Base-by-base conservation (phyloP, 2,113 vertebrate species). In the Phyllostomus discolor region DNA sequence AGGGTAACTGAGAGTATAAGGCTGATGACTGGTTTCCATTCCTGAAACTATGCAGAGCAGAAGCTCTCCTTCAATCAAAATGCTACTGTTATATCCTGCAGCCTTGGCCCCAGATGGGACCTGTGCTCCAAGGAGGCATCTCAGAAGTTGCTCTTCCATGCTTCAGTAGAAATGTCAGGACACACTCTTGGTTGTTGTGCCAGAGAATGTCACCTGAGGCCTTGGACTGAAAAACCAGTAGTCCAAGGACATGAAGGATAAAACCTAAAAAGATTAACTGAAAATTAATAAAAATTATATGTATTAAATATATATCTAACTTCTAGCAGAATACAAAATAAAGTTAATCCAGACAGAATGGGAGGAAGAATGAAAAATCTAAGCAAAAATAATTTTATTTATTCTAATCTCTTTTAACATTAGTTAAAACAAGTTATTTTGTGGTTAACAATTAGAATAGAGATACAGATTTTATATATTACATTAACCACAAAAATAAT, bases 11-110 rank as follows among this genome's bases (percentile, higher is more conserved):
- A 93, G 52, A 43, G 14, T 28, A 35, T 91, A 76, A 91, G 81
- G 59, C 70, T 93, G 84, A 43, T 48, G 22, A 38, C 31, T 33
- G 11, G 22, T 41, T 87, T 52, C 41, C 67, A 70, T 19, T 97
- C 59, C 80, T 85, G 84, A 62, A 96, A 86, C 96, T 85, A 54
- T 24, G 12, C 59, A 80, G 86, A 97, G 59, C 79, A 96, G 38
- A 95, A 94, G n/a, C 22, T 94, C 85, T 80, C 52, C n/a, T 97
- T 97, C 95, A 97, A 73, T 96, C 94, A 97, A 96, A 67, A 96
- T 67, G 33, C 81, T 95, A 81, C 78, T 78, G 5, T 52, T 69
- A 38, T 78, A 91, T 94, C 86, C 85, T 95, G 62, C 88, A 97
- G 91, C 12, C 91, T 92, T 75, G 78, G 70, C 86, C 82, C 22